Conservation (phyloP, 2,888 invertebrate genomes). For the Busseola fusca region DNA sequence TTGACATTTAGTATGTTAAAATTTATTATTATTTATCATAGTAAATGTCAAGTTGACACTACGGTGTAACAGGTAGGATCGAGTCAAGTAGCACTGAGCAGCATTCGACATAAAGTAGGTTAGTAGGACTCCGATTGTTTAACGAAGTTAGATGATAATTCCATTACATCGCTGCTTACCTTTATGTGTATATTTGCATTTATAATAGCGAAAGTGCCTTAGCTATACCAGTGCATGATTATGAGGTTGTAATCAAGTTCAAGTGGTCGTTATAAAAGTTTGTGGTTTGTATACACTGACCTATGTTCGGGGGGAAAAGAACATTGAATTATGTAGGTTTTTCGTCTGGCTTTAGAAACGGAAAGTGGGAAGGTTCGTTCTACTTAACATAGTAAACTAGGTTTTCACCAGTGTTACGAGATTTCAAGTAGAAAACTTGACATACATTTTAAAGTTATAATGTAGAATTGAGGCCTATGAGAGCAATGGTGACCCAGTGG, state of each 20-base stretch:
- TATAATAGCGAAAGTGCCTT: background rate
- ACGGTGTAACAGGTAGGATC: background rate
- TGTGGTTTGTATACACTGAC: background rate
- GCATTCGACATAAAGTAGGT: slow-evolving; percentile 48
- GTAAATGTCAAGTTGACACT: slow-evolving; percentile 4
- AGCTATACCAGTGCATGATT: background rate
- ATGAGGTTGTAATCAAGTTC: slow-evolving; percentile 1
- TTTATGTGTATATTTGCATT: slow-evolving; percentile 30
- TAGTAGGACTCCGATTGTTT: slow-evolving; percentile 38
- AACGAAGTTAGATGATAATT: slow-evolving; percentile 47
- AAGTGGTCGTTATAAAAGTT: background rate
- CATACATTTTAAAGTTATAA: background rate
- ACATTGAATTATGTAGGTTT: background rate
- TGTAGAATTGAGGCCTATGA: background rate
- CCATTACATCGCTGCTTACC: slow-evolving; percentile 35
- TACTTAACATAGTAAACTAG: slow-evolving; percentile 12
- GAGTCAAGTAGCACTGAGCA: slow-evolving; percentile 22
- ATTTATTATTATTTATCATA: background rate
- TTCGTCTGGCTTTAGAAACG: slow-evolving; percentile 16
- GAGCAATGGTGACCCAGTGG: too few species aligned
- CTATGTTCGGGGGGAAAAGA: slow-evolving; percentile 9
- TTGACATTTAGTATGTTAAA: background rate
- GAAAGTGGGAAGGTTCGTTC: background rate
- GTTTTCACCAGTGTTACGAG: background rate
- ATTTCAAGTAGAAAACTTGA: slow-evolving; percentile 6